Evolutionary conservation across 2,888 invertebrate species (phyloP), one percentile per base, ranked within the genome.

Genomic region (Ypsolopha scabrella): DNA sequence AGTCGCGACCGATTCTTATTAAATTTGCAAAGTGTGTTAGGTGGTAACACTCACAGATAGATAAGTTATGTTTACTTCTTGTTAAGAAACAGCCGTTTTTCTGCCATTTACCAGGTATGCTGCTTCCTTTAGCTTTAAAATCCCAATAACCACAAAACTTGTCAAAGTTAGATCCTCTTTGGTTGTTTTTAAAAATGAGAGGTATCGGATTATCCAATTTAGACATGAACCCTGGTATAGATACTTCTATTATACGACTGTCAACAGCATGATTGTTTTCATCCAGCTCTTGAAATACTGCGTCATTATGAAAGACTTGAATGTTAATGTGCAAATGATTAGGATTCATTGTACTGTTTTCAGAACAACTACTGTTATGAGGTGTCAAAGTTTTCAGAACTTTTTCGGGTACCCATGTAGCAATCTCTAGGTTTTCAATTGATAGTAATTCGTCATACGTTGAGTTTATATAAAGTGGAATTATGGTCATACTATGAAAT

Each of bases 11-110:
- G 13, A 67, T 57, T 73, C 78, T 53, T 47, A 90, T 71, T n/a
- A 90, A 68, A 60, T 89, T 88, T 7, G 90, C 90, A 59, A 90
- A 90, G 60, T 89, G 88, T 34, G 90, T 90, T 48, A 90, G 72
- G 64, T 90, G 90, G 46, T 87, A 88, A 56, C 89, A 89, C 54
- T 87, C 71, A 60, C 88, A 89, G 57, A 70, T 69, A 57, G 59
- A 77, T 56, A 63, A 62, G 61, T 60, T 72, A 57, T 56, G 65
- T 45, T 52, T 66, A 61, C 51, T 64, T 57, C 59, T 73, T 63
- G 58, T 72, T 49, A 64, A 73, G 67, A 70, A 77, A 52, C 90
- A 87, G 0, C 91, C 91, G 50, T 85, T 74, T 0, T 72, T 77
- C 2, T 87, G 87, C 91, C 91, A 92, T 34, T 68, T 72, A 47